Percentiles rank a stretch among this genome's conserved stretches.
These are phyloP conservation scores for Rhaphigaster nebulosa DNA, from an alignment of 2,888 invertebrate genomes.

Conservation along the genomic window DNA sequence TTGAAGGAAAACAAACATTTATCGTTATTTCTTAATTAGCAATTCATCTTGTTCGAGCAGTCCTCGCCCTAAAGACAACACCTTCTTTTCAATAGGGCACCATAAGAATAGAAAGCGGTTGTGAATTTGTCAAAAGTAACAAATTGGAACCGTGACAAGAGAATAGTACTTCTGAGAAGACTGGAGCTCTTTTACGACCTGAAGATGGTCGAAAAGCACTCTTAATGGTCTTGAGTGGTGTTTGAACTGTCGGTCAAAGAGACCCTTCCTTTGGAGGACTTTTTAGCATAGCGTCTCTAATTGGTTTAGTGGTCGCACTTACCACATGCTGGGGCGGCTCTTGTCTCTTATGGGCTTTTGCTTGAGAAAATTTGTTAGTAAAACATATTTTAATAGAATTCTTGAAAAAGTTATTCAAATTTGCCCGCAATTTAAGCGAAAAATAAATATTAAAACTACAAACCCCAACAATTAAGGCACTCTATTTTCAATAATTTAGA, in stretches of 20 bases:
- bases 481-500: no score
- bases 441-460: no score
- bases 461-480: no score
- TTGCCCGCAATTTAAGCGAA: no score
- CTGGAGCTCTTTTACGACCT: not conserved
- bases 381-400: not conserved
- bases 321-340: slow-evolving; percentile 13
- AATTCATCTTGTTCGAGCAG: not conserved
- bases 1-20: not conserved
- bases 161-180: slow-evolving; percentile 26
- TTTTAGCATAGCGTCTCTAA: slow-evolving; percentile 15
- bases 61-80: not conserved
- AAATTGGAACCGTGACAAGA: slow-evolving; percentile 1
- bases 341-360: not conserved
- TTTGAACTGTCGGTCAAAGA: slow-evolving; percentile 28
- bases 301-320: slow-evolving; percentile 34
- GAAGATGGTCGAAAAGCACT: not conserved
- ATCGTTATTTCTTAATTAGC: not conserved
- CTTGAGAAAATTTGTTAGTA: no score
- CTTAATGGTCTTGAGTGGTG: slow-evolving; percentile 24
- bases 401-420: not conserved
- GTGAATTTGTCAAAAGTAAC: slow-evolving; percentile 33
- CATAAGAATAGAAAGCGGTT: slow-evolving; percentile 19
- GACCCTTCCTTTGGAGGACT: not conserved
- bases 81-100: not conserved